Conservation (phyloP, 2,888 invertebrate genomes). For the Danaus chrysippus region DNA sequence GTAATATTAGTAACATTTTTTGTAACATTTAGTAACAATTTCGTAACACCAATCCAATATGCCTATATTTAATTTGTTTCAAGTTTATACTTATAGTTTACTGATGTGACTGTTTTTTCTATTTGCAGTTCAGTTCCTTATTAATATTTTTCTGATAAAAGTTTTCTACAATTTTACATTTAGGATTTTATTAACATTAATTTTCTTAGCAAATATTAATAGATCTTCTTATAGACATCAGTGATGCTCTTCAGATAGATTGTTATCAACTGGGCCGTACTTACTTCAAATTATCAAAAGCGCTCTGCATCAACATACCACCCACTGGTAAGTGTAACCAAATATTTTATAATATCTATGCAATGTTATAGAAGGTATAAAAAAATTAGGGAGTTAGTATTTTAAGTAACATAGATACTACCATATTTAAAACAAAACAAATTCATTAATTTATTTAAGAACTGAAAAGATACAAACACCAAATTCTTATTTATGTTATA, state of each 20-base stretch:
- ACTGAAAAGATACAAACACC: too few relatives aligned
- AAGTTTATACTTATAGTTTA: too few relatives aligned
- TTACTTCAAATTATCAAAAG: slow-evolving; percentile 92
- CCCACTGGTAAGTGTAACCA: slow-evolving; percentile 85
- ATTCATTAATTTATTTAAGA: too few relatives aligned
- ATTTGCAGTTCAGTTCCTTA: neutral
- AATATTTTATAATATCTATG: neutral
- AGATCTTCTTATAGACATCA: slow-evolving; percentile 98
- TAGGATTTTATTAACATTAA: slow-evolving; percentile 1
- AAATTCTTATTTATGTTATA: too few relatives aligned
- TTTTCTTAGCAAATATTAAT: slow-evolving; percentile 52
- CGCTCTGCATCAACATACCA: slow-evolving; percentile 93
- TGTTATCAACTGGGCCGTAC: slow-evolving; percentile 97
- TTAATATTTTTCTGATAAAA: neutral
- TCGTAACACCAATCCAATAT: too few relatives aligned
- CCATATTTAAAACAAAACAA: neutral
- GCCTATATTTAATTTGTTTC: too few relatives aligned
- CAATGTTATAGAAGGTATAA: neutral
- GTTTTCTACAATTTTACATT: neutral
- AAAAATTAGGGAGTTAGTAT: too few relatives aligned
- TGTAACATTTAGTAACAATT: neutral
- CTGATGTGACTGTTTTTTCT: neutral
- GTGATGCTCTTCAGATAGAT: slow-evolving; percentile 97
- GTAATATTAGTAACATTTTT: neutral
- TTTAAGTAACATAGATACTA: neutral